Evolutionary conservation across 2,888 invertebrate genomes (phyloP).

Genomic region (Eupithecia dodoneata): DNA sequence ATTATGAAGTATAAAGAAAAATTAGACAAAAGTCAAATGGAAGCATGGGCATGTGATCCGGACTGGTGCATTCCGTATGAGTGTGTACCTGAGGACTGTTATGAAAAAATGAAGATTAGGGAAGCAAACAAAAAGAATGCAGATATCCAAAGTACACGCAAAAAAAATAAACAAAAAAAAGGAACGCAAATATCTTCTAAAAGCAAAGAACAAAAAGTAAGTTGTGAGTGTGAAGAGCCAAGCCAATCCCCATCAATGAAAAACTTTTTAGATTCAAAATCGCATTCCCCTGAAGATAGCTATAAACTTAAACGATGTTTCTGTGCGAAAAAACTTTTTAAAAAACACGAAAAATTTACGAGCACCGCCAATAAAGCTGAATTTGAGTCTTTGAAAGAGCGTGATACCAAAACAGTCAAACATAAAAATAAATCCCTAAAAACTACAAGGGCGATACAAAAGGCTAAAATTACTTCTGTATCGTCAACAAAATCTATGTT

Average conservation of each 20-base stretch:
- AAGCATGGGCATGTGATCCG: conserved; percentile 43
- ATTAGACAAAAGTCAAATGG: conserved; percentile 42
- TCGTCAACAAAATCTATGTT: not conserved
- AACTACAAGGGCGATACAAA: not conserved
- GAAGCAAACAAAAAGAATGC: conserved; percentile 13
- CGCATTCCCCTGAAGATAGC: not conserved
- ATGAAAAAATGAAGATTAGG: conserved; percentile 33
- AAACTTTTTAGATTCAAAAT: not conserved
- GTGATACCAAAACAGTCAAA: not conserved
- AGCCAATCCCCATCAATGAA: conserved; percentile 16
- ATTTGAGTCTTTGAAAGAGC: not conserved
- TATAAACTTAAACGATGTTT: conserved; percentile 31
- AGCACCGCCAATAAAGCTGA: not conserved
- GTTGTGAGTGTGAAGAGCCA: conserved; percentile 14
- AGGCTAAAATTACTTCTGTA: not conserved
- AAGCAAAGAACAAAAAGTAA: conserved; percentile 12
- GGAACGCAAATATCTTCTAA: conserved; percentile 9
- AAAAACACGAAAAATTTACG: not conserved
- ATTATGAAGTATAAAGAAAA: conserved; percentile 54
- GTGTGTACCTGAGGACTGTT: conserved; percentile 38
- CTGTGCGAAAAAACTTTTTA: not conserved
- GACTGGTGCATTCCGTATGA: conserved; percentile 40
- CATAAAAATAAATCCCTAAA: not conserved
- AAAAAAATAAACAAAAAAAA: not conserved
- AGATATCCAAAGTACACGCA: not conserved